These are phyloP conservation scores for Anneissia japonica DNA, from an alignment of 35 echinoderm and acorn worm genomes.

Conservation along the genomic window DNA sequence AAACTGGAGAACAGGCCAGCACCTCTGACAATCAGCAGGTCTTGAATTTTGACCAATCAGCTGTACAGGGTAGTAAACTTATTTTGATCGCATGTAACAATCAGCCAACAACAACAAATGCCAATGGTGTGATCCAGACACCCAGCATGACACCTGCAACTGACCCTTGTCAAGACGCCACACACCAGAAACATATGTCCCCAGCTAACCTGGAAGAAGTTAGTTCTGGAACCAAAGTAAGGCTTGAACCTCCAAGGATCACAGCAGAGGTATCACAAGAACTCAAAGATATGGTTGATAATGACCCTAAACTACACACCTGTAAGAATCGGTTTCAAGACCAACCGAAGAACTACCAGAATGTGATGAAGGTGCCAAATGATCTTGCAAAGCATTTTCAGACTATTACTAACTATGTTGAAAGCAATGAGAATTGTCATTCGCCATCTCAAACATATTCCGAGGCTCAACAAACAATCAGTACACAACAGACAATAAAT, in stretches of 20 bases:
- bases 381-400: neutral
- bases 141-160: neutral
- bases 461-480: too few species aligned
- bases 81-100: neutral
- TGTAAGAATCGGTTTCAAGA: slow-evolving; percentile 66
- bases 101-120: neutral
- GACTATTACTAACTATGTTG: neutral
- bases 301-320: slow-evolving; percentile 64
- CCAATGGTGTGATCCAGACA: neutral
- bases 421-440: neutral
- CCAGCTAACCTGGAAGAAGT: neutral
- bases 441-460: too few species aligned
- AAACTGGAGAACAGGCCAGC: neutral
- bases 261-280: slow-evolving; percentile 70
- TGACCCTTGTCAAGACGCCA: neutral
- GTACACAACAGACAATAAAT: neutral
- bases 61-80: neutral
- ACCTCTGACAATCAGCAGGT: neutral
- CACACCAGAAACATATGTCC: neutral
- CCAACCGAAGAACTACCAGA: slow-evolving; percentile 24
- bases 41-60: neutral
- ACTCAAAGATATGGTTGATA: slow-evolving; percentile 53
- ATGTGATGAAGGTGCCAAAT: neutral
- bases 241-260: slow-evolving; percentile 37
- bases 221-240: neutral